phyloP scores from a whole-genome alignment of 2,113 vertebrate genomes.

The Pelusios castaneus region DNA sequence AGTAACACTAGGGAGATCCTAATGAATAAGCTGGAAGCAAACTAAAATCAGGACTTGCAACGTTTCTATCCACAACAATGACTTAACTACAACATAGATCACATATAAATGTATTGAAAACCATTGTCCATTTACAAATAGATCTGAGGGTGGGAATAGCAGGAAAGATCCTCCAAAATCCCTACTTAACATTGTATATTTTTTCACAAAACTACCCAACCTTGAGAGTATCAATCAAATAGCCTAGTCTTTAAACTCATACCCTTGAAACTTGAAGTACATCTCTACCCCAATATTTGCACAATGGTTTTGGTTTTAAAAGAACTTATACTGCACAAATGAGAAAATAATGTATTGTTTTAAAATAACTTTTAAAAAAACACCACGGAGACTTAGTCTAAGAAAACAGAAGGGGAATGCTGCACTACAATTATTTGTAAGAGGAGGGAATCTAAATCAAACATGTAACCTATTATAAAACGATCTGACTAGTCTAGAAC shows the following conservation, averaged over 20 bases:
- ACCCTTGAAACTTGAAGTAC: neutral
- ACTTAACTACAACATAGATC: neutral
- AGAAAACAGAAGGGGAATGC: neutral
- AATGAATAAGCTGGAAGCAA: slow-evolving; percentile 18
- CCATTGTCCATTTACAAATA: neutral
- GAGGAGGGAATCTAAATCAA: neutral
- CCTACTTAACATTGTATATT: neutral
- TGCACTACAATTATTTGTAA: neutral
- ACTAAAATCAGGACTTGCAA: neutral
- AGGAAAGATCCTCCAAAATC: slow-evolving; percentile 13
- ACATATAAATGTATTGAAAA: neutral
- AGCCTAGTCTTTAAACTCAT: slow-evolving; percentile 10
- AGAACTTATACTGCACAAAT: neutral
- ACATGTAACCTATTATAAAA: neutral
- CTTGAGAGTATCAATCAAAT: slow-evolving; percentile 66
- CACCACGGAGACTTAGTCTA: neutral
- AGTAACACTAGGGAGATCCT: slow-evolving; percentile 23
- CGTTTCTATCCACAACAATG: slow-evolving; percentile 4
- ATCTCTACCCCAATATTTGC: neutral
- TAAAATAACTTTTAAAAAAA: neutral
- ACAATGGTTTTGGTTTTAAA: neutral
- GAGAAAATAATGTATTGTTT: neutral
- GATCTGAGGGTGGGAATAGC: neutral
- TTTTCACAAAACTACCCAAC: slow-evolving; percentile 11
- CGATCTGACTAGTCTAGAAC: neutral